phyloP scores from a whole-genome alignment of 35 echinoderm and acorn worm species.

The Apostichopus japonicus region DNA sequence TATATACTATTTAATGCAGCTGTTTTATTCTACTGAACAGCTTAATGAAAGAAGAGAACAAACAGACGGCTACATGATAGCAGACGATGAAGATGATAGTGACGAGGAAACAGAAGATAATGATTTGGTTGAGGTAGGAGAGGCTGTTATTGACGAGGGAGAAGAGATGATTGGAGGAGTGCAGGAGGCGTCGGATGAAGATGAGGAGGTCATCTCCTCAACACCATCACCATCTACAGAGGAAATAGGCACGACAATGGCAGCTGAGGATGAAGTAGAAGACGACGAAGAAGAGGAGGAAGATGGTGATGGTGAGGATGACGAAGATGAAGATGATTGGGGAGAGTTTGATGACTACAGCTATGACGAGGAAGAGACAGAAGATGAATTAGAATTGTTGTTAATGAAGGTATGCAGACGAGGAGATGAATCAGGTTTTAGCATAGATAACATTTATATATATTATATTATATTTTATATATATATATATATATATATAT shows the following conservation, averaged over 20 bases:
- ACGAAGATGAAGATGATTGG: not conserved
- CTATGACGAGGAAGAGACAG: not conserved
- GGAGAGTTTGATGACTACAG: not conserved
- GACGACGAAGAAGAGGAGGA: not conserved
- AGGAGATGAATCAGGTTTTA: not conserved
- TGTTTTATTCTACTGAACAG: not conserved
- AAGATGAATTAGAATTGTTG: not conserved
- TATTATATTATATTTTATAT: too few relatives aligned
- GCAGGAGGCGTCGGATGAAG: not conserved
- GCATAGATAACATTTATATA: too few relatives aligned
- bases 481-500: too few relatives aligned
- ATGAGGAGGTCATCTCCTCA: not conserved
- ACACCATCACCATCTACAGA: not conserved
- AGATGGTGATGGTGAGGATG: not conserved
- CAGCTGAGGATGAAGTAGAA: conserved; percentile 18
- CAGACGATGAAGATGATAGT: not conserved
- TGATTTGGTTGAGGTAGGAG: not conserved
- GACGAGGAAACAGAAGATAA: not conserved
- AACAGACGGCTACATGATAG: not conserved
- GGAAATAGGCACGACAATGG: not conserved
- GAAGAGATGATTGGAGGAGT: not conserved
- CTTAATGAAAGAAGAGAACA: not conserved
- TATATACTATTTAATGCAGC: not conserved
- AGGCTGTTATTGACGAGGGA: not conserved
- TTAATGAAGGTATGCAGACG: not conserved